Evolutionary conservation across 2,113 vertebrate species (phyloP), one percentile per base, ranked within the genome.

Genomic region (Pipa parva): DNA sequence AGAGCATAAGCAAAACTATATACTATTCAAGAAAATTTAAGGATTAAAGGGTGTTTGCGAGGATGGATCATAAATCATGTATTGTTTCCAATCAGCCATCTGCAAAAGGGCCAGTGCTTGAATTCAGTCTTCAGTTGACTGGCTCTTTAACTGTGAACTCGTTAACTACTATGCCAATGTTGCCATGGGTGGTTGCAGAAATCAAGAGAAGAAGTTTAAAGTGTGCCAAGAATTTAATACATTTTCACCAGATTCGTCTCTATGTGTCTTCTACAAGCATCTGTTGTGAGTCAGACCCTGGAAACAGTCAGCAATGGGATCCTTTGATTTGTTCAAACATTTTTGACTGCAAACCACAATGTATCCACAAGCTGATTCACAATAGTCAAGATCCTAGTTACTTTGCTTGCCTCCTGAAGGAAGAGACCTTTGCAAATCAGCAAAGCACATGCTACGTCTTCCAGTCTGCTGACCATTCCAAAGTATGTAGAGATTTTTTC

Each of bases 111-210:
- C 58, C 54, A 61, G 78, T 80, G 0, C 77, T 80, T 61, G 81
- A 45, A 55, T 98, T 95, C 72, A 78, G 78, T 51, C 87, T 99
- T 29, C 88, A 88, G 45, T 77, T 99, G 3, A 76, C 89, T 17
- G 95, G 95, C 36, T 95, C 85, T 27, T 73, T 93, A 68, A 77
- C 85, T 0, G 92, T 97, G 39, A 92, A 97, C 55, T 75, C 84
- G 1, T 84, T 94, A 39, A 97, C 94, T 73, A 96, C 94, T 55
- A 94, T 92, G 94, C 77, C 95, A 51, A 93, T 97, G 91, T 86
- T 99, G 58, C 94, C 97, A 0, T 98, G 97, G 97, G 87, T 98
- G 45, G 92, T 98, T 79, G 91, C 94, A 0, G 93, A 97, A 81
- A 92, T 97, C 56, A 84, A 85, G 25, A 82, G 72, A 45, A 79